Conservation (phyloP, 2,888 invertebrate species). For the Cheilosia grossa region DNA sequence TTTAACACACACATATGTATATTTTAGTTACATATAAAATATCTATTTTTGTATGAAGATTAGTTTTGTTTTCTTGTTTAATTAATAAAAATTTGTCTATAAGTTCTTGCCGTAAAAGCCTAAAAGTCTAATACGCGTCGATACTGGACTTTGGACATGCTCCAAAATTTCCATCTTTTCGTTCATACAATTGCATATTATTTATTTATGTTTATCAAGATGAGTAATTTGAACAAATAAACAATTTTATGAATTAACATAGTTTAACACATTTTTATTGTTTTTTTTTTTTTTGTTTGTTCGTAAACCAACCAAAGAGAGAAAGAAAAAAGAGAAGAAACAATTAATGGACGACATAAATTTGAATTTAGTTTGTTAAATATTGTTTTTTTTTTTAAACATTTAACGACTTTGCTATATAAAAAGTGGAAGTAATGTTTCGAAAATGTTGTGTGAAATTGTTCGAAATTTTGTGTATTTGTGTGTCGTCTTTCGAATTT, state of each 20-base stretch:
- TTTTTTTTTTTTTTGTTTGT: constrained; percentile 37
- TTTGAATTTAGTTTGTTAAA: constrained; percentile 48
- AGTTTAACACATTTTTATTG: constrained; percentile 25
- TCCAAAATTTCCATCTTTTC: constrained; percentile 83
- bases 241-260: constrained; percentile 26
- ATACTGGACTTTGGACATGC: constrained; percentile 83
- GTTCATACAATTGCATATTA: constrained; percentile 4
- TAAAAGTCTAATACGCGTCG: constrained; percentile 83
- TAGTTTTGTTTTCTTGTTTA: constrained; percentile 27
- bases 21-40: constrained; percentile 52
- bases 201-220: constrained; percentile 29
- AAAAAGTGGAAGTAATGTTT: not conserved
- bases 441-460: constrained; percentile 7
- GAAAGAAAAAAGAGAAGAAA: constrained; percentile 73
- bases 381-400: constrained; percentile 20
- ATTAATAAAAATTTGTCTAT: constrained; percentile 77
- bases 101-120: constrained; percentile 83
- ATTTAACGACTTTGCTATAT: constrained; percentile 11
- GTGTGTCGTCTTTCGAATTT: constrained; percentile 37
- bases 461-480: constrained; percentile 9
- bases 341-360: constrained; percentile 69
- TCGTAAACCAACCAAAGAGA: constrained; percentile 72
- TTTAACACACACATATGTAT: constrained; percentile 41
- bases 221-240: constrained; percentile 35
- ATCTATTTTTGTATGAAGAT: constrained; percentile 56